Evolutionary conservation across 2,888 invertebrate genomes (phyloP).

Genomic region (Xanthorhoe designata): DNA sequence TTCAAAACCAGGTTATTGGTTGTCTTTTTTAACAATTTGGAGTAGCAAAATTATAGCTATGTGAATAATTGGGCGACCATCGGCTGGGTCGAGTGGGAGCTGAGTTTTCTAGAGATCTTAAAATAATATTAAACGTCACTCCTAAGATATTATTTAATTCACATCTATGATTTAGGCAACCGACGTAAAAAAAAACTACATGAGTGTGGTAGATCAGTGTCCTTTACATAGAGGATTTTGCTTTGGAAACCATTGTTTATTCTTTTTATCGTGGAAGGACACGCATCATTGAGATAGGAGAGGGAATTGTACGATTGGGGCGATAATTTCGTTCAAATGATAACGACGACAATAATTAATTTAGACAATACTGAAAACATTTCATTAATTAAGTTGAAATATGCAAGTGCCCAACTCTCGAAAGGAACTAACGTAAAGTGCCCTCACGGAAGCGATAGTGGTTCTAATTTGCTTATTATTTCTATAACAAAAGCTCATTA

Average conservation of each 20-base stretch:
- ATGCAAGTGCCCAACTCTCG: no score
- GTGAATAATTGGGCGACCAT: background rate
- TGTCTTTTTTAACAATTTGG: background rate
- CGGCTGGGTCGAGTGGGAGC: background rate
- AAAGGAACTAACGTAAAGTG: no score
- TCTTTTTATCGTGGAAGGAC: slow-evolving; percentile 35
- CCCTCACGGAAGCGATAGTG: no score
- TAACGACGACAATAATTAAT: background rate
- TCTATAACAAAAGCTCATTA: no score
- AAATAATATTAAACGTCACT: background rate
- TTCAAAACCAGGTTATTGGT: background rate
- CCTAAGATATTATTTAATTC: background rate
- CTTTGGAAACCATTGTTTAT: slow-evolving; percentile 43
- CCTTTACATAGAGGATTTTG: slow-evolving; percentile 37
- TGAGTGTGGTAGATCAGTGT: slow-evolving; percentile 30
- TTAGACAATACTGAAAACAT: background rate
- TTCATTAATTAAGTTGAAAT: no score
- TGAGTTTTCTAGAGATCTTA: no score
- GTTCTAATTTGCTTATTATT: no score
- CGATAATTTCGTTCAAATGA: slow-evolving; percentile 37
- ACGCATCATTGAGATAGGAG: slow-evolving; percentile 35
- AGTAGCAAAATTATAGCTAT: background rate
- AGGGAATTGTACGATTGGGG: slow-evolving; percentile 19
- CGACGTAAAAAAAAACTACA: background rate
- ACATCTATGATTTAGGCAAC: background rate